Percentiles rank a stretch among this genome's conserved stretches.
phyloP scores from a whole-genome alignment of 1,140 invertebrate species.

The Diabrotica undecimpunctata region DNA sequence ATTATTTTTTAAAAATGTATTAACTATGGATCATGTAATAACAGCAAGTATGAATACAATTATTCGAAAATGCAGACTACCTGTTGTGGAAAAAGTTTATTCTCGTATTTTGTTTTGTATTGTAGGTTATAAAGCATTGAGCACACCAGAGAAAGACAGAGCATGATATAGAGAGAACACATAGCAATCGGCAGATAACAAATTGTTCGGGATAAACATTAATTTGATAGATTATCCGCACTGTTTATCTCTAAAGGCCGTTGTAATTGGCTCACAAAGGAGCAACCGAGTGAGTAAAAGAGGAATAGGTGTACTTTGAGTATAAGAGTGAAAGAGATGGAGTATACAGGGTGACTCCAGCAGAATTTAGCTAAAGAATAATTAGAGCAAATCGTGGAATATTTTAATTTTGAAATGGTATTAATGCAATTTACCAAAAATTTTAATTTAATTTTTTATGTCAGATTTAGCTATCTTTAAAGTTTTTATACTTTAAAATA shows the following conservation, averaged over 20 bases:
- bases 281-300: constrained; percentile 19
- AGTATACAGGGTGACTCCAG: background rate
- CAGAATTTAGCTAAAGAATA: no score
- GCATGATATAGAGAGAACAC: background rate
- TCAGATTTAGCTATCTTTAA: no score
- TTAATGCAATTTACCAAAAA: no score
- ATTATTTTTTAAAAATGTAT: no score
- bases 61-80: background rate
- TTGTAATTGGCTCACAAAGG: constrained; percentile 40
- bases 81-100: background rate
- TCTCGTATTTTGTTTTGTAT: background rate
- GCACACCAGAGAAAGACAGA: background rate
- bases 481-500: no score
- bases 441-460: no score
- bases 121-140: no score
- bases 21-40: no score
- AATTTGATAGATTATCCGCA: constrained; percentile 46
- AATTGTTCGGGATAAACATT: constrained; percentile 43
- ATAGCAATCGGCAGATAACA: constrained; percentile 22
- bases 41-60: no score
- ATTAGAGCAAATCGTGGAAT: no score
- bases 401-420: no score
- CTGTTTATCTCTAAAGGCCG: constrained; percentile 44
- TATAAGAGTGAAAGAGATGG: constrained; percentile 15
- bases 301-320: constrained; percentile 17